A percentile compares a stretch with the other conserved stretches of the same genome.
phyloP scores from a whole-genome alignment of 30 jellyfish, hydroid and myxozoan genomes.

The Cassiopea andromeda region DNA sequence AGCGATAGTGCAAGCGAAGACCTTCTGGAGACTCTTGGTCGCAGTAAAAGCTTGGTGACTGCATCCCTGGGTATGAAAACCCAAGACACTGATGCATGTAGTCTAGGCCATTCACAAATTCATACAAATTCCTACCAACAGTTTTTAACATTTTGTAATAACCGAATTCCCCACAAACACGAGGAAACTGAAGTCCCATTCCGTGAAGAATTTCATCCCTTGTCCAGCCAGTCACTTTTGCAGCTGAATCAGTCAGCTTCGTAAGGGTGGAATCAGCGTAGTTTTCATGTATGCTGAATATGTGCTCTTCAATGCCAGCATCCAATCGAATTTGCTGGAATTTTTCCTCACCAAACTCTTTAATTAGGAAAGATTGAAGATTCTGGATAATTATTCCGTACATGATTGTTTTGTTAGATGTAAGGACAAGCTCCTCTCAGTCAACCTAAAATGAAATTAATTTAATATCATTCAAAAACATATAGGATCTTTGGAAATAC shows the following conservation, averaged over 20 bases:
- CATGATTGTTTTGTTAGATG: background rate
- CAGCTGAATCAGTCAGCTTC: conserved; percentile 47
- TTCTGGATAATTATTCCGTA: conserved; percentile 64
- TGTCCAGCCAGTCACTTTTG: conserved; percentile 44
- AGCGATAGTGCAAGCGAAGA: conserved; percentile 59
- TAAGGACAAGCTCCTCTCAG: no score
- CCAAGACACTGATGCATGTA: conserved; percentile 71
- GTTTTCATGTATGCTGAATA: conserved; percentile 44
- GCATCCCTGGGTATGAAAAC: conserved; percentile 69
- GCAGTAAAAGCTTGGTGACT: conserved; percentile 67
- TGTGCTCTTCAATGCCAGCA: conserved; percentile 56
- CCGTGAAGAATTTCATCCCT: conserved; percentile 48
- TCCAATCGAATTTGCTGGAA: conserved; percentile 25
- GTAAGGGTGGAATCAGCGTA: conserved; percentile 29
- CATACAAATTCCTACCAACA: conserved; percentile 68
- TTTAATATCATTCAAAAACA: no score
- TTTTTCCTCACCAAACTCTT: conserved; percentile 51
- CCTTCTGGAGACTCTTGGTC: conserved; percentile 63
- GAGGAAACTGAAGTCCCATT: conserved; percentile 58
- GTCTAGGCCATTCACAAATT: conserved; percentile 67
- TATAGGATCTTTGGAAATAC: no score
- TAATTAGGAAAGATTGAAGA: conserved; percentile 39
- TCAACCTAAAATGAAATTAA: no score
- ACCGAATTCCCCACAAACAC: conserved; percentile 66
- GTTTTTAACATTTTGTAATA: conserved; percentile 62